A percentile compares a stretch with the other conserved stretches of the same genome.
Evolutionary conservation across 92 coral and sea anemone species (phyloP).

Genomic region (Heliopora coerulea): DNA sequence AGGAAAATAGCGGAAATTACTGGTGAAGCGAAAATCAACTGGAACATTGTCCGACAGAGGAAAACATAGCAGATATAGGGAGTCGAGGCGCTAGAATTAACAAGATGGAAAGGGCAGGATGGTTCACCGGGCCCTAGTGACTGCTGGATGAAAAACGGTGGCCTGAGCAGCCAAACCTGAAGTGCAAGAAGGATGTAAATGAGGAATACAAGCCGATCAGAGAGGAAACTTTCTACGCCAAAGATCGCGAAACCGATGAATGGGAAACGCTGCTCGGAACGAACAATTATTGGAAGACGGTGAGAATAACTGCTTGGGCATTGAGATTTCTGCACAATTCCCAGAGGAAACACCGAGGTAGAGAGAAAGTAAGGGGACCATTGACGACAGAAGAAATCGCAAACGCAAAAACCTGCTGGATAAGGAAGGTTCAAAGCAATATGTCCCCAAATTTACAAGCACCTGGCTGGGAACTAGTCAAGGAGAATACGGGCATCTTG

Average conservation of each 20-base stretch:
- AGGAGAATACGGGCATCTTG: constrained; percentile 45
- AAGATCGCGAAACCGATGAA: constrained; percentile 45
- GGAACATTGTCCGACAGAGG: no score
- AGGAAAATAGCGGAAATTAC: constrained; percentile 46
- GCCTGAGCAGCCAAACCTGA: no score
- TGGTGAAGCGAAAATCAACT: no score
- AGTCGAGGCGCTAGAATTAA: no score
- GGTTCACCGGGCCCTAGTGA: constrained; percentile 55
- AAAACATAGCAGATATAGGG: no score
- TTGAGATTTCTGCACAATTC: constrained; percentile 53
- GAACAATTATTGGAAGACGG: constrained; percentile 47
- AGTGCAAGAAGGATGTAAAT: no score
- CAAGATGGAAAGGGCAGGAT: constrained; percentile 50
- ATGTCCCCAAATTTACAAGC: constrained; percentile 22
- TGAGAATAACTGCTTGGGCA: constrained; percentile 50
- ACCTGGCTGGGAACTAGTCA: constrained; percentile 43
- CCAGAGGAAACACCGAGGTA: constrained; percentile 2
- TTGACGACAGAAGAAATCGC: constrained; percentile 45
- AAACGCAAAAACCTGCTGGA: constrained; percentile 37
- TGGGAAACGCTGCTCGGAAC: constrained; percentile 55
- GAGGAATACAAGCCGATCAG: constrained; percentile 25
- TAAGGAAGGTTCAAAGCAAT: constrained; percentile 31
- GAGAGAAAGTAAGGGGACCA: constrained; percentile 40
- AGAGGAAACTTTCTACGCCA: constrained; percentile 19
- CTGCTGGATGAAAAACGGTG: no score